phyloP scores from a whole-genome alignment of 1,140 invertebrate genomes.

The Sogatella furcifera region DNA sequence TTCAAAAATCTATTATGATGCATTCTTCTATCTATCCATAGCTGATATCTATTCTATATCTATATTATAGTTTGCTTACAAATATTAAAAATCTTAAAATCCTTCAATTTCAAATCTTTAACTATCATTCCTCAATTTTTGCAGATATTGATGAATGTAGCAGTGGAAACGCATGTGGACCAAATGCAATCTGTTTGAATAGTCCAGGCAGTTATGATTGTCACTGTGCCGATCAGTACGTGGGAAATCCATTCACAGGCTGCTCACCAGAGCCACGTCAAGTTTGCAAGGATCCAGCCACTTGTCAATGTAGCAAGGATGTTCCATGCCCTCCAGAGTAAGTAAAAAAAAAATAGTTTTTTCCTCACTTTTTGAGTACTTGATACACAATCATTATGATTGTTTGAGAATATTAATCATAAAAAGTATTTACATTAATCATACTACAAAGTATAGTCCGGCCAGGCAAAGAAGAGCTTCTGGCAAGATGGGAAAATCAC shows the following conservation, averaged over 20 bases:
- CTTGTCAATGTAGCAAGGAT: slow-evolving; percentile 56
- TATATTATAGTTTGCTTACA: too few species aligned
- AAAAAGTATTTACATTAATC: too few species aligned
- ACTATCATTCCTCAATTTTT: slow-evolving; percentile 8
- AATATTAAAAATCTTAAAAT: not conserved
- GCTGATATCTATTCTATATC: too few species aligned
- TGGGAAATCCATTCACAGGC: slow-evolving; percentile 74
- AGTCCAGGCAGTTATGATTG: slow-evolving; percentile 79
- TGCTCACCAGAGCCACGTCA: slow-evolving; percentile 55
- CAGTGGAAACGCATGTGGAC: slow-evolving; percentile 62
- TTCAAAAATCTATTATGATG: too few species aligned
- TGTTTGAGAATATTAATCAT: too few species aligned
- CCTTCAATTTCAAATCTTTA: too few species aligned
- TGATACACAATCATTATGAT: too few species aligned
- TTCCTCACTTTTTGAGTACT: too few species aligned
- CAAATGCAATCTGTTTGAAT: slow-evolving; percentile 79
- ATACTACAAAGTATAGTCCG: too few species aligned
- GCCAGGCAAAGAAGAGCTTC: too few species aligned
- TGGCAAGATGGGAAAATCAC: too few species aligned
- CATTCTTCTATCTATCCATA: too few species aligned
- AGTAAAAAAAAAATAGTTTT: not conserved
- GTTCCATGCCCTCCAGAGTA: slow-evolving; percentile 58
- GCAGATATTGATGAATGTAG: slow-evolving; percentile 73
- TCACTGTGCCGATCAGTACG: slow-evolving; percentile 64
- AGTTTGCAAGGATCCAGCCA: slow-evolving; percentile 51